Conservation (phyloP, 92 coral and sea anemone species). For the Palythoa heliodiscus region DNA sequence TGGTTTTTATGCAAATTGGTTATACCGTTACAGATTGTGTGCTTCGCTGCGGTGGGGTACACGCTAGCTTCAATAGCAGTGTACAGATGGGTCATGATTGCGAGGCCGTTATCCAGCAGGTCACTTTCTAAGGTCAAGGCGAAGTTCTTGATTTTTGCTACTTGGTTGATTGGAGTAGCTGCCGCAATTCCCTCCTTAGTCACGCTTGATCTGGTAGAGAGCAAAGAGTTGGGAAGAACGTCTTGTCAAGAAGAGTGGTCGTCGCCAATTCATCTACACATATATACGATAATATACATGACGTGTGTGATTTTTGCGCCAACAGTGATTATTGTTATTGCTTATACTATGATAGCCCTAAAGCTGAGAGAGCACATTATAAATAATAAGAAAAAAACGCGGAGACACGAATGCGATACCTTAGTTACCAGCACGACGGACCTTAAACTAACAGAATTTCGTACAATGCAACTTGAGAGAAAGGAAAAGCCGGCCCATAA, state of each 20-base stretch:
- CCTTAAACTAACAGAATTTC: constrained; percentile 22
- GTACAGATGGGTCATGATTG: constrained; percentile 35
- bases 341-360: constrained; percentile 12
- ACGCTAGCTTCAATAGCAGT: constrained; percentile 42
- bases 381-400: background rate
- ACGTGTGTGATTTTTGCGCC: constrained; percentile 19
- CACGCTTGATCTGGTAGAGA: background rate
- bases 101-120: constrained; percentile 10
- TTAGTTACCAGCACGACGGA: constrained; percentile 30
- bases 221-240: background rate
- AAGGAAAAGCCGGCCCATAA: constrained; percentile 1
- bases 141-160: background rate
- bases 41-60: constrained; percentile 34
- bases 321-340: constrained; percentile 17
- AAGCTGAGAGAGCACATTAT: constrained; percentile 23
- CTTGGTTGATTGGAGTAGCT: constrained; percentile 27
- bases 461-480: constrained; percentile 7
- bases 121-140: constrained; percentile 10
- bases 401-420: constrained; percentile 6
- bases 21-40: constrained; percentile 10
- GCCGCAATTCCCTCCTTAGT: constrained; percentile 21
- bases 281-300: constrained; percentile 30
- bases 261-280: background rate
- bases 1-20: constrained; percentile 24
- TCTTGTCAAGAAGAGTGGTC: constrained; percentile 3